A percentile compares a stretch with the other conserved stretches of the same genome.
phyloP scores from a whole-genome alignment of 2,113 vertebrate species.

The Anoura caudifer region DNA sequence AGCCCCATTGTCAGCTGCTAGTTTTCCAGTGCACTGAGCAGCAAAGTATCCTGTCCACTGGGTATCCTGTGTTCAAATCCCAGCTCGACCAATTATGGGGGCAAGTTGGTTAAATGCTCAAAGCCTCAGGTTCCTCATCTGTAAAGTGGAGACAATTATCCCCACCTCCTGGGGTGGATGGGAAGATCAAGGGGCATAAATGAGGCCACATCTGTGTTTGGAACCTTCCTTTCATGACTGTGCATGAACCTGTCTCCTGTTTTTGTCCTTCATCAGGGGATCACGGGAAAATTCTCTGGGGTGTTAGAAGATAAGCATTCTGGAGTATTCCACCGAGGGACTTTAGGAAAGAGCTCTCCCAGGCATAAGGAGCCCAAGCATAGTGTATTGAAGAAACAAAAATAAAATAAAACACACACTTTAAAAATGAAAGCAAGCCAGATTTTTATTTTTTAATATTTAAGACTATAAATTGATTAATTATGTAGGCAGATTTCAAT shows the following conservation, averaged over 20 bases:
- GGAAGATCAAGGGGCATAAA: not conserved
- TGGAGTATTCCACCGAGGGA: not conserved
- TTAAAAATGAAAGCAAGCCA: not conserved
- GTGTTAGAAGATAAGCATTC: not conserved
- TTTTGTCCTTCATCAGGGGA: not conserved
- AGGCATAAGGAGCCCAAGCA: not conserved
- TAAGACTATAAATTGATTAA: slow-evolving; percentile 16
- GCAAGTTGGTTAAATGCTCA: not conserved
- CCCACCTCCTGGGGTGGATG: not conserved
- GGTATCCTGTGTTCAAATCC: not conserved
- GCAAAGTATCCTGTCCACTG: not conserved
- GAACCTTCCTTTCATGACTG: not conserved
- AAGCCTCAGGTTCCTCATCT: not conserved
- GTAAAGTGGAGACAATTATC: not conserved
- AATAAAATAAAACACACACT: not conserved
- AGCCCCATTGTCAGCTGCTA: not conserved
- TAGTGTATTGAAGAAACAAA: not conserved
- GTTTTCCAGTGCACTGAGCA: not conserved
- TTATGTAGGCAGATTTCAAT: not conserved
- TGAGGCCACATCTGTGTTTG: not conserved
- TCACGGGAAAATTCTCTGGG: not conserved
- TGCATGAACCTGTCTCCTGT: not conserved
- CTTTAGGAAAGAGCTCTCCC: not conserved
- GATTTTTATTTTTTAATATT: slow-evolving; percentile 1
- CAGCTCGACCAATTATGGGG: not conserved